Conservation (phyloP, 2,797 vertebrate genomes). For the Cottoperca gobio region DNA sequence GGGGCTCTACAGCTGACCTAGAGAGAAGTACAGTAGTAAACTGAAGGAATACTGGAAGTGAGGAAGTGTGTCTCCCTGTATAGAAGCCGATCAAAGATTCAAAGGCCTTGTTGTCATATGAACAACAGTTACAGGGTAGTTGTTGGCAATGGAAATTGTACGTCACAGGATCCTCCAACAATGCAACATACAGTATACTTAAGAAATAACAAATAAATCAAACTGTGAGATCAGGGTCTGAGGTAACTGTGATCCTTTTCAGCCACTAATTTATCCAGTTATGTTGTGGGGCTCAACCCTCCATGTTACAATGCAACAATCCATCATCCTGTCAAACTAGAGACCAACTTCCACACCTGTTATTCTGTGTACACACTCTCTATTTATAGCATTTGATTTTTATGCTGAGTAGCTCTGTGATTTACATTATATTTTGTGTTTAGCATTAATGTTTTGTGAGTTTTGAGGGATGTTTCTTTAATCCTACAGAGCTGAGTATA, state of each 20-base stretch:
- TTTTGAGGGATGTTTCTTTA: no score
- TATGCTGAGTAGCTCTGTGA: no score
- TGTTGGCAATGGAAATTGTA: no score
- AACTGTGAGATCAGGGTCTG: no score
- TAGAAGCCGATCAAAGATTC: conserved; percentile 41
- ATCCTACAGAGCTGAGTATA: no score
- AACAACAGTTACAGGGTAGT: no score
- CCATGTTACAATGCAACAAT: conserved; percentile 57
- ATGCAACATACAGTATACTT: no score
- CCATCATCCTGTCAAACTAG: conserved; percentile 63
- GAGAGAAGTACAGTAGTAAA: background rate
- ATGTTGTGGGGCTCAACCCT: conserved; percentile 52
- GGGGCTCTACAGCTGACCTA: conserved; percentile 26
- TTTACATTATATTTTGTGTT: no score
- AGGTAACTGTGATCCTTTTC: conserved; percentile 47
- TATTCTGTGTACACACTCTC: background rate
- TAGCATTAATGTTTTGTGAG: no score
- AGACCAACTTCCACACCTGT: conserved; percentile 36
- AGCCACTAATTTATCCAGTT: conserved; percentile 42
- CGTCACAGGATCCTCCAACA: no score
- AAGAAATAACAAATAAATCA: no score
- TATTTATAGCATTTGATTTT: background rate
- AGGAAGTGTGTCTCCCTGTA: conserved; percentile 4
- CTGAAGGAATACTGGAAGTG: background rate
- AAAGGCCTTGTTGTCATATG: no score